Evolutionary conservation across 1,140 invertebrate genomes (phyloP).

Genomic region (Vanessa tameamea): DNA sequence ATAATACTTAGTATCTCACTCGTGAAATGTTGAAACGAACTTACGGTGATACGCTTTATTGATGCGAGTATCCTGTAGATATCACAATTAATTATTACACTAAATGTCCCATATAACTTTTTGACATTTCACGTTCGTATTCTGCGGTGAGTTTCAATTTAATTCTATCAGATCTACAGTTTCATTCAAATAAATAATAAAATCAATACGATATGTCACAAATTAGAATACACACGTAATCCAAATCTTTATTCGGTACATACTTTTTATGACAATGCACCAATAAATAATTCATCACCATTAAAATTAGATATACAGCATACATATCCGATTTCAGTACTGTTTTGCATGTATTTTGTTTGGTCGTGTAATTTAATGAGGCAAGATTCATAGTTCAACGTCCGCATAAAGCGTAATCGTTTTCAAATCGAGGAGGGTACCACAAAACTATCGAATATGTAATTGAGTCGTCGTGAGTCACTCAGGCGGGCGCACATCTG

Average conservation of each 20-base stretch:
- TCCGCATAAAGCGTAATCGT: constrained; percentile 58
- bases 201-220: no score
- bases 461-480: constrained; percentile 78
- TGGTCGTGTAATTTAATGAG: constrained; percentile 25
- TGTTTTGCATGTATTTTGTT: constrained; percentile 19
- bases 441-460: constrained; percentile 75
- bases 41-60: no score
- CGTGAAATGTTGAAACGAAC: no score
- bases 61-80: no score
- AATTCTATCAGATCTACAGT: no score
- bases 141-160: no score
- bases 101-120: no score
- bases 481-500: constrained; percentile 64
- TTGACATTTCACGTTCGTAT: no score
- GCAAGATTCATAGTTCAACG: constrained; percentile 49
- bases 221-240: not conserved
- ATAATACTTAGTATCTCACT: no score
- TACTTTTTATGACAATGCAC: constrained; percentile 3
- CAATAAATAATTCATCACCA: constrained; percentile 11
- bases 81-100: no score
- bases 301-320: constrained; percentile 11
- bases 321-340: constrained; percentile 20
- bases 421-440: constrained; percentile 56
- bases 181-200: no score
- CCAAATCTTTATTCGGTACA: not conserved